A percentile compares a stretch with the other conserved stretches of the same genome.
These are phyloP conservation scores for Ceratina australensis DNA, from an alignment of 1,140 invertebrate genomes.

Conservation along the genomic window DNA sequence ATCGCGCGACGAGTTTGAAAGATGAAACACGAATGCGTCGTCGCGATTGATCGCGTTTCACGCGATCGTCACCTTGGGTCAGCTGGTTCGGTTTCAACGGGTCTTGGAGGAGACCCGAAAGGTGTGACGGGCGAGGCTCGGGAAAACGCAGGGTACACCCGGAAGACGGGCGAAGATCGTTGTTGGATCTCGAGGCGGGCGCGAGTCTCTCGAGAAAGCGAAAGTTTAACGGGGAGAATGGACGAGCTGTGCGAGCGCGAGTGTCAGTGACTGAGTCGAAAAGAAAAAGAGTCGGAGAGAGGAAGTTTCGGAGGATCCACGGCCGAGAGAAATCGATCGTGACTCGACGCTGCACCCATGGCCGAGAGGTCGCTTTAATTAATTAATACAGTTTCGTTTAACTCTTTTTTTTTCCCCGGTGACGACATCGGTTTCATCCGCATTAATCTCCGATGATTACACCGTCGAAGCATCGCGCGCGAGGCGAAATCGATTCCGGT, in stretches of 20 bases:
- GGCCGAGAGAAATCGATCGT: slow-evolving; percentile 26
- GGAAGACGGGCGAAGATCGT: slow-evolving; percentile 16
- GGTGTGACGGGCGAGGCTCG: not conserved
- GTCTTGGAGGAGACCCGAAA: not conserved
- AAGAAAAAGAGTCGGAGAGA: slow-evolving; percentile 36
- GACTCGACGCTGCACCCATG: not conserved
- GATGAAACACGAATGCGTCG: not conserved
- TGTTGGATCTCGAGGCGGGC: not conserved
- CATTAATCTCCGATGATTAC: not conserved
- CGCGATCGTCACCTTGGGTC: slow-evolving; percentile 15
- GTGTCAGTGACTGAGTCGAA: slow-evolving; percentile 27
- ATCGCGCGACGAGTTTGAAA: not conserved
- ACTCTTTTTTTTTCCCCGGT: too few relatives aligned
- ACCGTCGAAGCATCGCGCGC: not conserved
- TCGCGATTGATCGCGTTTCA: slow-evolving; percentile 1
- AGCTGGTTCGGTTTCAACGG: slow-evolving; percentile 9
- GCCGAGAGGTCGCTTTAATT: slow-evolving; percentile 28
- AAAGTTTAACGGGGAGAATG: slow-evolving; percentile 37
- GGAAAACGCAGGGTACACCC: not conserved
- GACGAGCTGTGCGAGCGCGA: slow-evolving; percentile 8
- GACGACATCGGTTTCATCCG: not conserved
- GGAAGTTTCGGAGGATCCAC: slow-evolving; percentile 31
- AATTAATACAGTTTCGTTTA: too few relatives aligned
- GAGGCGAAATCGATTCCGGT: slow-evolving; percentile 22
- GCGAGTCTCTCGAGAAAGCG: slow-evolving; percentile 35